A percentile compares a stretch with the other conserved stretches of the same genome.
These are phyloP conservation scores for Gadopsis marmoratus DNA, from an alignment of 2,797 vertebrate genomes.

Conservation along the genomic window DNA sequence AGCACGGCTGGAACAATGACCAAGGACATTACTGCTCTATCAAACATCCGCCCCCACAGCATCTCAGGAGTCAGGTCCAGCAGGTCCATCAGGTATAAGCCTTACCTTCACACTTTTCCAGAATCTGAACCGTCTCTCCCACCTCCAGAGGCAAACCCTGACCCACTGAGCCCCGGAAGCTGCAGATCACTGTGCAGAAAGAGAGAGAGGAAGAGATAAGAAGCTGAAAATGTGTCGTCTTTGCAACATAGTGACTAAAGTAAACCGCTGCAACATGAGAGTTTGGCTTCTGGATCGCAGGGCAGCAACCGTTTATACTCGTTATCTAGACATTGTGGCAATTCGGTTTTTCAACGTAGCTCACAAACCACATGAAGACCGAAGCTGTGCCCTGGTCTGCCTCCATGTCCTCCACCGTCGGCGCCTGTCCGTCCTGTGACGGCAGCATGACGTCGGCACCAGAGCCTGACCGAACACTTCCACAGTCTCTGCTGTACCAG, in stretches of 20 bases:
- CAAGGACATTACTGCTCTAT: not conserved
- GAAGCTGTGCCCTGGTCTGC: not conserved
- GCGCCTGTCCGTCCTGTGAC: conserved; percentile 2
- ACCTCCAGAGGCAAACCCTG: conserved; percentile 94
- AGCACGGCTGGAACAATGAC: not conserved
- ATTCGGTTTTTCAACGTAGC: not conserved
- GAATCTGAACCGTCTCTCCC: conserved; percentile 96
- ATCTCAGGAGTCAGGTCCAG: not conserved
- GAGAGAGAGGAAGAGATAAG: conserved; percentile 3
- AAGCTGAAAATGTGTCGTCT: not conserved
- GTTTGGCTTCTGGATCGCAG: not conserved
- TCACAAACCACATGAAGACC: not conserved
- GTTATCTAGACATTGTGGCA: not conserved
- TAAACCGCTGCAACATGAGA: not conserved
- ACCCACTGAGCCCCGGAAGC: conserved; percentile 91
- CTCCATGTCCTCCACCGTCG: not conserved
- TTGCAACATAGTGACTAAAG: not conserved
- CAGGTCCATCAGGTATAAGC: not conserved
- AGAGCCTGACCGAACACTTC: conserved; percentile 23
- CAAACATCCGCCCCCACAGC: not conserved
- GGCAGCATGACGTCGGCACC: conserved; percentile 24
- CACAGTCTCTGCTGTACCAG: conserved; percentile 15
- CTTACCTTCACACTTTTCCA: conserved; percentile 98
- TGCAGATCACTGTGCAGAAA: conserved; percentile 89
- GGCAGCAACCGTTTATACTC: not conserved